Evolutionary conservation across 2,888 invertebrate species (phyloP).

Genomic region (Melinaea menophilus): DNA sequence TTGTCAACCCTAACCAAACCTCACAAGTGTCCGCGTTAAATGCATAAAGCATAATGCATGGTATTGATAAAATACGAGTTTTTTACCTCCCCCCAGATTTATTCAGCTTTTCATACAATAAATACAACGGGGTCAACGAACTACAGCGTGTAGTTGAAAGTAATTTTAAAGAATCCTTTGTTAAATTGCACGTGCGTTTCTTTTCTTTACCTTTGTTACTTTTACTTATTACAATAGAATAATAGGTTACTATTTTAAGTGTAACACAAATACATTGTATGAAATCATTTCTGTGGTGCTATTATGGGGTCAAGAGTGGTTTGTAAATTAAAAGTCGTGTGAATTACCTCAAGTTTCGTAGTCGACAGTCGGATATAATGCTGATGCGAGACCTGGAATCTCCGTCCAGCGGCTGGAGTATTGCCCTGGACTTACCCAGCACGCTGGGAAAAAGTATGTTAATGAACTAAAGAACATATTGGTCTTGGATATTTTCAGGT

Average conservation of each 20-base stretch:
- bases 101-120: constrained; percentile 40
- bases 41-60: constrained; percentile 40
- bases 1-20: constrained; percentile 36
- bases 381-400: constrained; percentile 54
- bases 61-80: constrained; percentile 46
- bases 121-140: constrained; percentile 37
- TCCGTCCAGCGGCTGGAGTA: constrained; percentile 47
- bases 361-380: constrained; percentile 61
- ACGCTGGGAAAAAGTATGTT: constrained; percentile 31
- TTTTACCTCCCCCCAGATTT: constrained; percentile 39
- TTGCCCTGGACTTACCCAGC: constrained; percentile 38
- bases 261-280: neutral
- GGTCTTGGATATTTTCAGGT: too few relatives aligned
- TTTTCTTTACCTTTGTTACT: constrained; percentile 1
- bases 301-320: neutral
- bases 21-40: constrained; percentile 47
- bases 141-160: neutral
- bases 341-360: constrained; percentile 57
- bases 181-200: constrained; percentile 45
- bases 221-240: constrained; percentile 3
- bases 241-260: neutral
- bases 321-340: neutral
- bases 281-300: too few relatives aligned
- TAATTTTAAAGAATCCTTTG: constrained; percentile 32
- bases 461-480: neutral